phyloP scores from a whole-genome alignment of 2,113 vertebrate species.

The Sarotherodon lohbergeri region DNA sequence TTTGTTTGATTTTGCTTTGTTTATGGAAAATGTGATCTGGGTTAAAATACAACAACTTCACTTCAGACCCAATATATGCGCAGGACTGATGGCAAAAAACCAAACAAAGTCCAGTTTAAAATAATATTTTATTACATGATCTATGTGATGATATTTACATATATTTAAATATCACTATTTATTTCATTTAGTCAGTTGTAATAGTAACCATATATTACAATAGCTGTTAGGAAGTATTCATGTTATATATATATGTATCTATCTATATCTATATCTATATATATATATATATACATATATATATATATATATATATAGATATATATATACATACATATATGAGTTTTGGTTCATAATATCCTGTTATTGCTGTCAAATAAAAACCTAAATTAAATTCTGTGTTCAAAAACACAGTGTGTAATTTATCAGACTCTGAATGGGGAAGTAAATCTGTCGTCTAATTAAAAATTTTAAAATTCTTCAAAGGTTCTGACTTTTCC shows the following conservation, averaged over 20 bases:
- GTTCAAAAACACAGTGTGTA: not conserved
- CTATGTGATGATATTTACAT: not conserved
- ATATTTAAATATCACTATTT: not conserved
- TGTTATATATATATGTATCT: too few species aligned
- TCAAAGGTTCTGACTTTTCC: not conserved
- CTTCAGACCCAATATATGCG: not conserved
- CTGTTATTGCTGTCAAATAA: not conserved
- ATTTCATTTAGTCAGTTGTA: not conserved
- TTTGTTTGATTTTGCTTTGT: not conserved
- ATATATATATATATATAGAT: too few species aligned
- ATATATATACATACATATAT: not conserved
- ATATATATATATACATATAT: fast-evolving
- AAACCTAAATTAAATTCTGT: not conserved
- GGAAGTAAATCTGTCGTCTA: not conserved
- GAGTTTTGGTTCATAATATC: not conserved
- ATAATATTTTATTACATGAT: not conserved
- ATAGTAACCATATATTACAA: not conserved
- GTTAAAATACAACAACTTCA: not conserved
- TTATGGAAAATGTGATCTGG: not conserved
- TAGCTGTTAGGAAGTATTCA: not conserved
- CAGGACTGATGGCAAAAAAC: not conserved
- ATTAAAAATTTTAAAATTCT: fast-evolving
- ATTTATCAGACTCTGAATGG: not conserved
- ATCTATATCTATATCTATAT: not conserved
- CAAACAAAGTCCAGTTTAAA: not conserved